Conservation (phyloP, 2,888 invertebrate species). For the Drosophila subquinaria region DNA sequence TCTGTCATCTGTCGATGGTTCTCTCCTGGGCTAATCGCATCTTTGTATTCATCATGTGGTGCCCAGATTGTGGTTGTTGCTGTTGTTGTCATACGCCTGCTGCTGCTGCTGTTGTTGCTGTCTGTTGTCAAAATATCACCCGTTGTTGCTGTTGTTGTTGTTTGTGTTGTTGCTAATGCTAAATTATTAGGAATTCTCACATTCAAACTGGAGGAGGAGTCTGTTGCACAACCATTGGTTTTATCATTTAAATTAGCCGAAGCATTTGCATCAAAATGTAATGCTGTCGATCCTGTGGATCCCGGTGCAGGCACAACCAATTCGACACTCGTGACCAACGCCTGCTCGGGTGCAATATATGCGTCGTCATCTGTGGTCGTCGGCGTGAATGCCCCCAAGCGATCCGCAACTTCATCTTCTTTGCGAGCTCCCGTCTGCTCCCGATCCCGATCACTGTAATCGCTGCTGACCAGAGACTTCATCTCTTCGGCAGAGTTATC, state of each 20-base stretch:
- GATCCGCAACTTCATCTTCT: background rate
- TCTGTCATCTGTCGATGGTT: background rate
- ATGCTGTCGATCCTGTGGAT: conserved; percentile 1
- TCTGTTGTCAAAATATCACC: conserved; percentile 54
- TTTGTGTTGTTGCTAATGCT: conserved; percentile 46
- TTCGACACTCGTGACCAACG: conserved; percentile 72
- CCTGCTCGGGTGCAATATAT: conserved; percentile 71
- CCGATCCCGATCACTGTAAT: background rate
- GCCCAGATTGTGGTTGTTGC: conserved; percentile 56
- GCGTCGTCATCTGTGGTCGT: background rate
- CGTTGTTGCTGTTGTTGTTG: conserved; percentile 15
- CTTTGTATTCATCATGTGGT: conserved; percentile 59
- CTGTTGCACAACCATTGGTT: conserved; percentile 75
- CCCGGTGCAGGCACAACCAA: conserved; percentile 68
- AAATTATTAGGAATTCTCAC: conserved; percentile 68
- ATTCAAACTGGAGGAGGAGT: conserved; percentile 63
- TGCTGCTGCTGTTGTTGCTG: background rate
- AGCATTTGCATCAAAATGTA: conserved; percentile 7
- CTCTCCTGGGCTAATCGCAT: background rate
- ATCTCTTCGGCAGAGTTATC: background rate
- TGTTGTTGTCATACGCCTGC: conserved; percentile 7
- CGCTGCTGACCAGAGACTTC: background rate
- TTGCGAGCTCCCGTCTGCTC: background rate
- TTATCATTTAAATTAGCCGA: conserved; percentile 42
- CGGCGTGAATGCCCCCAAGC: background rate